Base-by-base conservation (phyloP, 2,113 vertebrate genomes). In the Sinocyclocheilus rhinocerous region DNA sequence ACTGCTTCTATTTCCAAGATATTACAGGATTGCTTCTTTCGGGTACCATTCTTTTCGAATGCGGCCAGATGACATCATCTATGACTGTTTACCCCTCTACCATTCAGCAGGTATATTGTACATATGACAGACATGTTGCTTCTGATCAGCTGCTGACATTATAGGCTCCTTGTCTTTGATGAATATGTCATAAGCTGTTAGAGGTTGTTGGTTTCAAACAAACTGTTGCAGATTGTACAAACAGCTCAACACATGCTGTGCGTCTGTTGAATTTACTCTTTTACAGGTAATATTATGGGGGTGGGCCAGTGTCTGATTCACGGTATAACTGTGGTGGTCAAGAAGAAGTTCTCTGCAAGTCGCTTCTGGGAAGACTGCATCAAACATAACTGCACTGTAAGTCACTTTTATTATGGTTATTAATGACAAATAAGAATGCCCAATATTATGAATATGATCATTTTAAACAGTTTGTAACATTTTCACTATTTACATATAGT, bases 291-390 rank as follows among this genome's bases (percentile, higher is more conserved):
- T 89, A 96, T 98, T 88, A 95, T 98, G 94, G 97, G 97, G 0
- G 93, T 96, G 0, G 97, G 97, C 0, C 97, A 98, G 93, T 97
- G 97, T 84, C 89, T 98, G 9, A 89, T 98, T 81, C 95, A 97
- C 1, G 97, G 97, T 52, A 87, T 96, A 86, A 98, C 97, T 0
- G 95, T 97, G 5, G 97, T 98, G 1, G 92, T 98, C 75, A 94
- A 95, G 89, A 96, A 89, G 93, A 98, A 97, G 89, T 98, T 98
- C 91, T 98, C 97, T 0, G 97, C 96, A 89, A 96, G 94, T 83
- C 90, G 92, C 83, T 98, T 98, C 93, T 98, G 97, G 97, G 96
- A 97, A 0, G 97, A 98, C 92, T 98, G 97, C 45, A 86, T 93
- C 57, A 95, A 96, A 83, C 92, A 97, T 92, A 93, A 96, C 85